phyloP scores from a whole-genome alignment of 2,888 invertebrate species.

The Leucophenga montana region DNA sequence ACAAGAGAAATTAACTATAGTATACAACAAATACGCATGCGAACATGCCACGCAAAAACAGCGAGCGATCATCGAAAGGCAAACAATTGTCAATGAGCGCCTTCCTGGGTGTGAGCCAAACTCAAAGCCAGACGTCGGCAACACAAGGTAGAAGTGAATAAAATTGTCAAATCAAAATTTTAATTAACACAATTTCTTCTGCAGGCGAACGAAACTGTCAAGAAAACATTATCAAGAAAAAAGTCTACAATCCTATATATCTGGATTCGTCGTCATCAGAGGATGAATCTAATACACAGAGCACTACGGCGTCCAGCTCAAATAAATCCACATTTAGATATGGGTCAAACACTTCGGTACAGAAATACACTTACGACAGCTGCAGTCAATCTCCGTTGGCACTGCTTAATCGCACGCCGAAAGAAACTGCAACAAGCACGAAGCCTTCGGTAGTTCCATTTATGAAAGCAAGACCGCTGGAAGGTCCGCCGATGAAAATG shows the following conservation, averaged over 20 bases:
- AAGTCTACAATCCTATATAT: conserved; percentile 64
- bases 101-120: conserved; percentile 56
- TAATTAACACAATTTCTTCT: conserved; percentile 1
- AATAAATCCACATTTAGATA: conserved; percentile 10
- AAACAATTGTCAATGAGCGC: conserved; percentile 62
- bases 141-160: conserved; percentile 23
- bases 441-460: conserved; percentile 16
- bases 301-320: conserved; percentile 25
- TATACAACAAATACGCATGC: conserved; percentile 16
- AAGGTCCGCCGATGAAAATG: conserved; percentile 32
- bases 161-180: not conserved
- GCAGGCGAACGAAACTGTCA: conserved; percentile 31
- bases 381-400: conserved; percentile 57
- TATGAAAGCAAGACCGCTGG: not conserved
- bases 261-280: conserved; percentile 68
- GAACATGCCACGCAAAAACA: not conserved
- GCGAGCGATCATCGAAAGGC: conserved; percentile 29
- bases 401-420: conserved; percentile 34
- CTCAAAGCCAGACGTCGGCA: conserved; percentile 30
- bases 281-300: conserved; percentile 33
- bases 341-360: conserved; percentile 43
- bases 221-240: conserved; percentile 36
- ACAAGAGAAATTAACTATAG: not conserved
- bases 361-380: conserved; percentile 55
- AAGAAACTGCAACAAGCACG: not conserved